phyloP scores from a whole-genome alignment of 2,888 invertebrate species.

The Autographa pulchrina region DNA sequence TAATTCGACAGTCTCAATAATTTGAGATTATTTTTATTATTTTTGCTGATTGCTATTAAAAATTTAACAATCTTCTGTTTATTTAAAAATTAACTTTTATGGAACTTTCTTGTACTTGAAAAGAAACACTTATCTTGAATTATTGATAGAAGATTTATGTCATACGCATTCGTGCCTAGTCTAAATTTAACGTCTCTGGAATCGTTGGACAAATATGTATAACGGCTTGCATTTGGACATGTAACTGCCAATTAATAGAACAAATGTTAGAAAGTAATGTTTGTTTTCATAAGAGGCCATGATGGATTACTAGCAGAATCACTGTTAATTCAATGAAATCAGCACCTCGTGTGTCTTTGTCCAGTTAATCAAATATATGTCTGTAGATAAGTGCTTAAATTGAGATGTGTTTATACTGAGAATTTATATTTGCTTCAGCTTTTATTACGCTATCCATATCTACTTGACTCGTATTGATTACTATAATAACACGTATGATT shows the following conservation, averaged over 20 bases:
- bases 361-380: constrained; percentile 54
- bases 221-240: background rate
- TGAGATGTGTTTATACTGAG: constrained; percentile 24
- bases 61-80: too few relatives aligned
- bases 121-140: background rate
- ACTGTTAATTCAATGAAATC: constrained; percentile 42
- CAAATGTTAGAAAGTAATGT: constrained; percentile 43
- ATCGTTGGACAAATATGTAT: constrained; percentile 16
- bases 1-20: too few relatives aligned
- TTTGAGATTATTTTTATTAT: too few relatives aligned
- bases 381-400: constrained; percentile 24
- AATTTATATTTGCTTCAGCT: constrained; percentile 32
- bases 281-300: constrained; percentile 42
- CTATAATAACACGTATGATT: too few relatives aligned
- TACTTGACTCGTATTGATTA: too few relatives aligned
- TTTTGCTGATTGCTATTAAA: too few relatives aligned
- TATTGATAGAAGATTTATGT: background rate
- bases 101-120: background rate
- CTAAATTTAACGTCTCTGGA: background rate
- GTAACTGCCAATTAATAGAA: constrained; percentile 32
- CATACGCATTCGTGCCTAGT: background rate
- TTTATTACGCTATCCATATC: background rate
- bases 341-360: constrained; percentile 34
- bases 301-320: constrained; percentile 30
- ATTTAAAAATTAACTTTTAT: background rate